Base-by-base conservation (phyloP, 2,888 invertebrate species). In the Pyrgus malvae region DNA sequence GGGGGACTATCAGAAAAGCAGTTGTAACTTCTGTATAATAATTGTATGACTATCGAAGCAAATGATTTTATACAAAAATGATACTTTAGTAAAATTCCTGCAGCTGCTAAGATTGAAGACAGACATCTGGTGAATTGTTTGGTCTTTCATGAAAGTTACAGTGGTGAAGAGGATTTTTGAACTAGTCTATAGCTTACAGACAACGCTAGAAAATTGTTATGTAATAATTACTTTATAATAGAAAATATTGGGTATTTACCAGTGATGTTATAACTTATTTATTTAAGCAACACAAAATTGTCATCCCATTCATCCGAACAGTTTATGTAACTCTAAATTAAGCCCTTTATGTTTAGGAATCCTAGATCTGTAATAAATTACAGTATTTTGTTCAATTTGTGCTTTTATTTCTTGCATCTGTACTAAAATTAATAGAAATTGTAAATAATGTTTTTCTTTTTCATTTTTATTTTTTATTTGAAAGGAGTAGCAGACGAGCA, bases 311-410 rank as follows among this genome's bases (percentile, higher is more conserved):
- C 27, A 44, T 9, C 8, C 21, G 17, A 45, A 11, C 19, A 19
- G 25, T 37, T 29, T 14, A 27, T 25, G 27, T 14, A 29, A 53
- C 9, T 42, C n/a, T 31, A 35, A 33, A n/a, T 25, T 35, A 21
- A 46, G 35, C 19, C 35, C 23, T 33, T 46, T 23, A 33, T 46
- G 27, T 27, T 44, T 37, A 37, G 27, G 27, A 12, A 16, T 21
- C 25, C 62, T 85, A 87, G 85, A 82, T 82, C 80, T 83, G 82
- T 84, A 88, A 85, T 83, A 87, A 87, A 88, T 89, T 88, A 80
- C 88, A 89, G 89, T 89, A 88, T 88, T 88, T 79, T 83, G 79
- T 80, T 72, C 42, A 58, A 60, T 55, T 56, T 59, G 59, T 60
- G 68, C 61, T 74, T 70, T 63, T 62, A 57, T 59, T 59, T 42